A percentile compares a stretch with the other conserved stretches of the same genome.
phyloP scores from a whole-genome alignment of 2,888 invertebrate species.

The Nasonia oneida region DNA sequence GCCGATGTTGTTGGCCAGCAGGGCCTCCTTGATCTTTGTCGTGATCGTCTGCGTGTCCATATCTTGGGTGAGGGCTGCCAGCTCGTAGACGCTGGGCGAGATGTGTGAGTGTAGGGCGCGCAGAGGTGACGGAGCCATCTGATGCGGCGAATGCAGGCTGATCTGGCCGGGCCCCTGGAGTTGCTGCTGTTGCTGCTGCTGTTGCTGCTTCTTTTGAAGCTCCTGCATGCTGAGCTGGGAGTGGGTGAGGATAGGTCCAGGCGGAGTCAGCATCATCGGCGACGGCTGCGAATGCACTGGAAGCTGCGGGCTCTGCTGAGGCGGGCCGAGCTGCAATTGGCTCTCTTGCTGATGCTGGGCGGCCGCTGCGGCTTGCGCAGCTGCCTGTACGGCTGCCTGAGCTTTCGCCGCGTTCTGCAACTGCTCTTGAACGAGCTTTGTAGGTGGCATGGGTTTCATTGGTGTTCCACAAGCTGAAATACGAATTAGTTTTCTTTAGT shows the following conservation, averaged over 20 bases:
- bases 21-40: constrained; percentile 97
- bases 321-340: constrained; percentile 76
- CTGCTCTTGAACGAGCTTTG: constrained; percentile 85
- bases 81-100: constrained; percentile 97
- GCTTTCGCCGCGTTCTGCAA: constrained; percentile 77
- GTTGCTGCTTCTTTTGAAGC: constrained; percentile 79
- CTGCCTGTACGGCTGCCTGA: constrained; percentile 75
- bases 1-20: constrained; percentile 97
- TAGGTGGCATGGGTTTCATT: constrained; percentile 89
- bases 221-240: constrained; percentile 83
- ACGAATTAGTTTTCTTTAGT: constrained; percentile 62
- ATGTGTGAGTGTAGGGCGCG: constrained; percentile 90
- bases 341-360: constrained; percentile 77
- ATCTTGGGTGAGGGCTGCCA: constrained; percentile 97
- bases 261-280: constrained; percentile 87
- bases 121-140: constrained; percentile 84
- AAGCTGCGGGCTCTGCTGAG: constrained; percentile 75
- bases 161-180: constrained; percentile 81
- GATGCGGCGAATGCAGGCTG: constrained; percentile 83
- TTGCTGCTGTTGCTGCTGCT: constrained; percentile 76
- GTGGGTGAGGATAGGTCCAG: constrained; percentile 89
- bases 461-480: constrained; percentile 82
- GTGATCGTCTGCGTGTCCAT: constrained; percentile 98
- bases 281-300: constrained; percentile 75
- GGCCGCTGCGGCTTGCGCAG: constrained; percentile 75